These are phyloP conservation scores for Octodonta nipae DNA, from an alignment of 2,888 invertebrate genomes.

Conservation along the genomic window DNA sequence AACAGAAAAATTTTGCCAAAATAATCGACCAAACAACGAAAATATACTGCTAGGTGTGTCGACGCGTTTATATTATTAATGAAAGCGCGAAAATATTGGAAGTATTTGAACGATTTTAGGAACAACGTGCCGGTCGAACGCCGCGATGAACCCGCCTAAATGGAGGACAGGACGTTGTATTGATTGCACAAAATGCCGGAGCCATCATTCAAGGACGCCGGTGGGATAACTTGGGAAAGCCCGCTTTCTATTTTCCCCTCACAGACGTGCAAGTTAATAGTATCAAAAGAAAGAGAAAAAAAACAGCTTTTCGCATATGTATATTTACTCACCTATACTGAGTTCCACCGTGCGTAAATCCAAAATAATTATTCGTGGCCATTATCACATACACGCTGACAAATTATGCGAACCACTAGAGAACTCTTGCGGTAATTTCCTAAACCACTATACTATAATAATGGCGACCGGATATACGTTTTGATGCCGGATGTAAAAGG, in stretches of 20 bases:
- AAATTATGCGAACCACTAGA: slow-evolving; percentile 8
- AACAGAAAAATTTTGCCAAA: slow-evolving; percentile 8
- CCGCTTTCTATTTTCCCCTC: neutral
- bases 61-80: too few species aligned
- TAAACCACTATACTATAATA: too few species aligned
- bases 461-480: too few species aligned
- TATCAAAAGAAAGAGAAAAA: too few species aligned
- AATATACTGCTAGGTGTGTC: too few species aligned
- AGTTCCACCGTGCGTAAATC: slow-evolving; percentile 85
- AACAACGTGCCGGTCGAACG: neutral
- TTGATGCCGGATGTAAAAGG: too few species aligned
- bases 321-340: slow-evolving; percentile 66
- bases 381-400: slow-evolving; percentile 33
- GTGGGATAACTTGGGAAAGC: slow-evolving; percentile 11
- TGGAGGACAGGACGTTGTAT: slow-evolving; percentile 22
- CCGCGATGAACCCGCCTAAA: slow-evolving; percentile 11
- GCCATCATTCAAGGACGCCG: slow-evolving; percentile 35
- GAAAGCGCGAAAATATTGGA: neutral
- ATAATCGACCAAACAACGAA: too few species aligned
- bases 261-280: too few species aligned
- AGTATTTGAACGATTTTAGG: neutral
- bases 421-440: too few species aligned
- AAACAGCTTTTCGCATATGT: too few species aligned
- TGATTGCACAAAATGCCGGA: slow-evolving; percentile 35
- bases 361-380: slow-evolving; percentile 90